phyloP scores from a whole-genome alignment of 1,140 invertebrate genomes.

The Ditylenchus dipsaci region DNA sequence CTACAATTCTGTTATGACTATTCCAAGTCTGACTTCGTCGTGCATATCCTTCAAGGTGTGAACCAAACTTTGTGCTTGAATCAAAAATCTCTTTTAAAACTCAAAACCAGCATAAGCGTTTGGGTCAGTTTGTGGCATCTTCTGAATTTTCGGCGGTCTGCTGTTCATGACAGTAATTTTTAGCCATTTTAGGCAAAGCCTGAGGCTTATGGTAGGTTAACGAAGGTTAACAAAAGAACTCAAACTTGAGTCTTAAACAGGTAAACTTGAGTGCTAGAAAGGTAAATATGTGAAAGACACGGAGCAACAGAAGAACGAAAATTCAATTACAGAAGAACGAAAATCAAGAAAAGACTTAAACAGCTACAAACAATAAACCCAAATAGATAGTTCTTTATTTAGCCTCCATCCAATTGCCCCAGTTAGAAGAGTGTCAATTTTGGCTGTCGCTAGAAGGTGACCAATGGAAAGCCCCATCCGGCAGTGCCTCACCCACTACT shows the following conservation, averaged over 20 bases:
- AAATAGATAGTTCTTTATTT: neutral
- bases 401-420: neutral
- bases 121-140: too few relatives aligned
- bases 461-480: neutral
- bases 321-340: neutral
- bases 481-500: neutral
- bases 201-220: too few relatives aligned
- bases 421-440: neutral
- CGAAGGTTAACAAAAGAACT: too few relatives aligned
- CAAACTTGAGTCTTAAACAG: too few relatives aligned
- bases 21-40: slow-evolving; percentile 21
- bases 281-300: too few relatives aligned
- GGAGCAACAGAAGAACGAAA: neutral
- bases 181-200: too few relatives aligned
- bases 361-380: too few relatives aligned
- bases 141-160: too few relatives aligned
- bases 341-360: neutral
- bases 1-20: slow-evolving; percentile 17
- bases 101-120: too few relatives aligned
- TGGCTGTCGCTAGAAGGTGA: neutral
- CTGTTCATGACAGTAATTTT: too few relatives aligned
- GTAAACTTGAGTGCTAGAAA: too few relatives aligned
- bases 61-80: neutral
- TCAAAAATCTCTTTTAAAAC: too few relatives aligned
- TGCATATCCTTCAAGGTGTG: slow-evolving; percentile 11